Base-by-base conservation (phyloP, 2,888 invertebrate species). In the Onthophagus sagittarius region DNA sequence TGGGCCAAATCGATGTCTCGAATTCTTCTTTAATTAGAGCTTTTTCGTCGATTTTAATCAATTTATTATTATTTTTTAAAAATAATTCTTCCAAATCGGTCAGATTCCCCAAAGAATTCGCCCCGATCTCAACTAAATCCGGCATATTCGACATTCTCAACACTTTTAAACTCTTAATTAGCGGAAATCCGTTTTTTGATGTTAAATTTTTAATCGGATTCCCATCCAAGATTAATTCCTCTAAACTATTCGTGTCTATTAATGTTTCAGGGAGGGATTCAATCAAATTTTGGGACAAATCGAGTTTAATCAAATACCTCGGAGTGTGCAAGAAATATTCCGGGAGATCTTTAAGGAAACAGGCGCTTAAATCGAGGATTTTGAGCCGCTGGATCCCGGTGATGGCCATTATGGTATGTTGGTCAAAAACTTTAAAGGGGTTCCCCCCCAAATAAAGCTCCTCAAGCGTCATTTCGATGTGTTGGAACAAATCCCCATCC, bases 401-500 rank as follows among this genome's bases (percentile, higher is more conserved):
- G 15, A 96, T 88, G 0, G 95, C 93, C 0, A 89, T 85, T 0
- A 88, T 80, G 0, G 93, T 91, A 11, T 86, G 86, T 5, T 88
- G 86, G 80, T 93, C 92, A 5, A 95, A 88, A 0, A 89, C 86
- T 11, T 86, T 86, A 11, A 97, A 86, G 0, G 92, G 93, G 84
- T 97, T 97, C n/a, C 90, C 88, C 76, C 90, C 90, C 23, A 97
- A 85, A 78, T 89, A 89, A 69, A 97, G 83, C 11, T 88, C 88
- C 77, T 90, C 90, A 62, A 97, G 82, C 69, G 89, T 87, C 0
- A 90, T 88, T 2, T 92, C 84, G 0, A 83, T 80, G 81, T 96
- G 94, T 79, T 93, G 92, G 82, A 97, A 95, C 0, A 94, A 79
- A 81, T 94, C 92, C 70, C 87, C 87, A 79, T 93, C 83, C n/a